phyloP scores from a whole-genome alignment of 1,140 invertebrate species.

The Palaemon carinicauda region DNA sequence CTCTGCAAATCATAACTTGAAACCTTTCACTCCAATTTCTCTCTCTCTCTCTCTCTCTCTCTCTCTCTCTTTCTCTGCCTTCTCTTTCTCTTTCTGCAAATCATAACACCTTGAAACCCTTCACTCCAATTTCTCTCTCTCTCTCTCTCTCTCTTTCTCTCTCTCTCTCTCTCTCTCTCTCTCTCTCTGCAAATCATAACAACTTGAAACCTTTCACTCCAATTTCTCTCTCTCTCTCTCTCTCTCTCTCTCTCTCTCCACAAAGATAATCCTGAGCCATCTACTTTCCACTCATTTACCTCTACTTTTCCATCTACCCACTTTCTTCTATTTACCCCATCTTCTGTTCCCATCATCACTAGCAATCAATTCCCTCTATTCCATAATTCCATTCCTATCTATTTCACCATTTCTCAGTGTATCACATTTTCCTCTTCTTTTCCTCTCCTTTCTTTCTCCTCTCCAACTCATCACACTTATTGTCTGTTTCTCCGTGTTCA shows the following conservation, averaged over 20 bases:
- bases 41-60: too few relatives aligned
- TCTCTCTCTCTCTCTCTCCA: neutral
- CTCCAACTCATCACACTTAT: neutral
- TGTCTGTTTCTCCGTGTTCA: neutral
- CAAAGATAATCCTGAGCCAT: neutral
- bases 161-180: too few relatives aligned
- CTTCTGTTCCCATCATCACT: neutral
- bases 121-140: too few relatives aligned
- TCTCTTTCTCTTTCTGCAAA: too few relatives aligned
- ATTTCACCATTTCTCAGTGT: neutral
- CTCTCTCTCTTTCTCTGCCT: slow-evolving; percentile 17
- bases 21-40: too few relatives aligned
- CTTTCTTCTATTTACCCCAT: neutral
- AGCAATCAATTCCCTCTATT: neutral
- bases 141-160: too few relatives aligned
- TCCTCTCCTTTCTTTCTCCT: neutral
- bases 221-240: slow-evolving; percentile 23
- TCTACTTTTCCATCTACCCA: neutral
- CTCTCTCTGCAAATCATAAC: too few relatives aligned
- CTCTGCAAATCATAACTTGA: too few relatives aligned
- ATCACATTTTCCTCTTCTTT: neutral
- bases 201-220: neutral
- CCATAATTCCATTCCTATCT: neutral
- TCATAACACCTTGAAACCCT: too few relatives aligned
- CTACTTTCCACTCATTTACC: neutral